Evolutionary conservation across 2,888 invertebrate genomes (phyloP).

Genomic region (Ormyrus pomaceus): DNA sequence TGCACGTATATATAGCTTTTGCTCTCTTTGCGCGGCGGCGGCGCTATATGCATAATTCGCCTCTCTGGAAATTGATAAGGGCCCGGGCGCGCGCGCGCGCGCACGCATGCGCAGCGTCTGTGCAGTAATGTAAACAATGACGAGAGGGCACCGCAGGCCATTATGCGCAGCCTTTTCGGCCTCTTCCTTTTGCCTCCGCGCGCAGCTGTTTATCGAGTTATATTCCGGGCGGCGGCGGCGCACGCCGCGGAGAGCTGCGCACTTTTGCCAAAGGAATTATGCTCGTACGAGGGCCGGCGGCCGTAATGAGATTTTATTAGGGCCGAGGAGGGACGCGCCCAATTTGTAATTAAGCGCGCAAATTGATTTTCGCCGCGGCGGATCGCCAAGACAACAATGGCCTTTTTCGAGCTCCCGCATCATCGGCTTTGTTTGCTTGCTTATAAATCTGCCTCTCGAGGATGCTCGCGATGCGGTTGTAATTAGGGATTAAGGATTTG

Average conservation of each 20-base stretch:
- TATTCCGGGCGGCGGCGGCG: slow-evolving; percentile 17
- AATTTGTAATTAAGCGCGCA: slow-evolving; percentile 18
- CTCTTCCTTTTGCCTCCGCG: neutral
- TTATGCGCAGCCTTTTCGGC: slow-evolving; percentile 16
- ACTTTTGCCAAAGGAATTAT: slow-evolving; percentile 16
- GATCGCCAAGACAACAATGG: too few relatives aligned
- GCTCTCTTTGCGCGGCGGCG: neutral
- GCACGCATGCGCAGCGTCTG: neutral
- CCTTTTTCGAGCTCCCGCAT: too few relatives aligned
- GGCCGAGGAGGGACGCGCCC: neutral
- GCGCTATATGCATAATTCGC: slow-evolving; percentile 38
- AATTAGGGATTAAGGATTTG: too few relatives aligned
- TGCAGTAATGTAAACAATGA: slow-evolving; percentile 53
- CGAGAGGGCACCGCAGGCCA: slow-evolving; percentile 42
- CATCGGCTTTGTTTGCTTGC: neutral
- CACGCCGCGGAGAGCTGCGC: neutral
- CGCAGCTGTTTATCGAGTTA: slow-evolving; percentile 45
- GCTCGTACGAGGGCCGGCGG: slow-evolving; percentile 3
- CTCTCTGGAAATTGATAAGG: slow-evolving; percentile 48
- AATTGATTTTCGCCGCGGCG: neutral
- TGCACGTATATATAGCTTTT: neutral
- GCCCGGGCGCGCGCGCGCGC: slow-evolving; percentile 5
- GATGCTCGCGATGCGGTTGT: slow-evolving; percentile 4
- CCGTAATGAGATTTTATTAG: slow-evolving; percentile 52
- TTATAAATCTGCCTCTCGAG: neutral